A percentile compares a stretch with the other conserved stretches of the same genome.
phyloP scores from a whole-genome alignment of 2,797 vertebrate species.

The Pitangus sulphuratus region DNA sequence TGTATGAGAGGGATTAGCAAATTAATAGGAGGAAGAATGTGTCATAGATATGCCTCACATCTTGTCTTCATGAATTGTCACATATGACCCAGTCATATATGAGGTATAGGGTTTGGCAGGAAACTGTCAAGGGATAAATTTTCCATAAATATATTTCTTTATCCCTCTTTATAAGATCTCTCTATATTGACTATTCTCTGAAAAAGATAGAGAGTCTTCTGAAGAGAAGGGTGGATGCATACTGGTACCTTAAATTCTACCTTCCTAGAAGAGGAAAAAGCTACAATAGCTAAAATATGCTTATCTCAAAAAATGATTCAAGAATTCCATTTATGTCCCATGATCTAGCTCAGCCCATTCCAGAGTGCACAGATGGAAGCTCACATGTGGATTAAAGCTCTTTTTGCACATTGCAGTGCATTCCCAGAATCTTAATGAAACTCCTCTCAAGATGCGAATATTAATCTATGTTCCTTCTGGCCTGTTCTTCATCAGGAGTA shows the following conservation, averaged over 20 bases:
- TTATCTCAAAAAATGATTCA: neutral
- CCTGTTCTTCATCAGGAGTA: neutral
- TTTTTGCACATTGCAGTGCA: neutral
- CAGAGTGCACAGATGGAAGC: neutral
- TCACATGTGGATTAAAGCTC: neutral
- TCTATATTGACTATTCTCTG: neutral
- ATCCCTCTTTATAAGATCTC: neutral
- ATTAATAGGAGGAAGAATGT: neutral
- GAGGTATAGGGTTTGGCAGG: neutral
- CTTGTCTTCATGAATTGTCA: neutral
- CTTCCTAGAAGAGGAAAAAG: neutral
- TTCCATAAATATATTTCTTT: neutral
- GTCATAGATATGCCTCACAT: neutral
- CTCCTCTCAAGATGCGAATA: neutral
- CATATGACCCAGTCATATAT: neutral
- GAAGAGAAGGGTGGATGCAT: neutral
- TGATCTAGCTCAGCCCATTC: neutral
- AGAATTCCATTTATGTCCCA: neutral
- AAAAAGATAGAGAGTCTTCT: neutral
- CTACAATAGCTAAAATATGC: neutral
- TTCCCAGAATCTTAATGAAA: slow-evolving; percentile 11
- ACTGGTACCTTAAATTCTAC: neutral
- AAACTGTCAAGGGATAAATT: neutral
- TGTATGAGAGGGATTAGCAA: neutral
- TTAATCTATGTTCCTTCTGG: neutral